A percentile compares a stretch with the other conserved stretches of the same genome.
phyloP scores from a whole-genome alignment of 2,797 vertebrate species.

The Sitta carolinensis region DNA sequence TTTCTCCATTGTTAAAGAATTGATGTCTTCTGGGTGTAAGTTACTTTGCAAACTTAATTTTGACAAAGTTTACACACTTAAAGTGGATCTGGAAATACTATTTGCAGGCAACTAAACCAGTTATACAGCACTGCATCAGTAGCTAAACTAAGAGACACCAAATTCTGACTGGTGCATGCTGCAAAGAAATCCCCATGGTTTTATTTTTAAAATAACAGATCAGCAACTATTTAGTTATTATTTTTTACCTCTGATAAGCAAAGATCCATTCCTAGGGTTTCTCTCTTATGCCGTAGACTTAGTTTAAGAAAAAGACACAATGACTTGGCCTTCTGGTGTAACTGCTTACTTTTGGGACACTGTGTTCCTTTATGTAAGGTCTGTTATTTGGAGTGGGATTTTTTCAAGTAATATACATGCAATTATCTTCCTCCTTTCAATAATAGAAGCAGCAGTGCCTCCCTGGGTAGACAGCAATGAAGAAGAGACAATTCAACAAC shows the following conservation, averaged over 20 bases:
- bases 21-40: not conserved
- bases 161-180: not conserved
- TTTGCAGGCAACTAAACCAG: not conserved
- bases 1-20: not conserved
- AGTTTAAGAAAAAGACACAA: not conserved
- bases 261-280: not conserved
- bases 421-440: not conserved
- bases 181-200: not conserved
- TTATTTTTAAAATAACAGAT: not conserved
- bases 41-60: not conserved
- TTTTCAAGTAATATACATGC: not conserved
- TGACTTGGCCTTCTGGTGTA: not conserved
- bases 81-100: not conserved
- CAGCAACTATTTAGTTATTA: not conserved
- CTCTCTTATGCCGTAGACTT: not conserved
- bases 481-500: constrained; percentile 96
- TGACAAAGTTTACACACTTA: not conserved
- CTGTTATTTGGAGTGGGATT: not conserved
- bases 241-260: not conserved
- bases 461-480: constrained; percentile 96
- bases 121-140: not conserved
- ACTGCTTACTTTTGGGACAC: not conserved
- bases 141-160: not conserved
- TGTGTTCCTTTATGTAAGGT: not conserved
- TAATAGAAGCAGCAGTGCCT: constrained; percentile 87